phyloP scores from a whole-genome alignment of 2,888 invertebrate species.

The Mythimna pallens region DNA sequence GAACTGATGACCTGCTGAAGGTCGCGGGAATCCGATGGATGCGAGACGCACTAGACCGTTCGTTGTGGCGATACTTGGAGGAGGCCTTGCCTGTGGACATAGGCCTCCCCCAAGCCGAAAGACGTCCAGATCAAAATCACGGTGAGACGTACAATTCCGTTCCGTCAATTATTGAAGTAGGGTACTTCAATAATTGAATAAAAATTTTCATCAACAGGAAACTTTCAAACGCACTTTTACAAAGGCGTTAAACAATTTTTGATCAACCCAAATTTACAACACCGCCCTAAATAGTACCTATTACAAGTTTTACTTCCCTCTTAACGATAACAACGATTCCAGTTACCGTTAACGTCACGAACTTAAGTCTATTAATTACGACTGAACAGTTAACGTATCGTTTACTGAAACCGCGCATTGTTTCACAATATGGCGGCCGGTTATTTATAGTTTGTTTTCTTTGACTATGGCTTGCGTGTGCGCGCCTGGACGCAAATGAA shows the following conservation, averaged over 20 bases:
- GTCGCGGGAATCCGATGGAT: too few relatives aligned
- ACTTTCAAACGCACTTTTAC: not conserved
- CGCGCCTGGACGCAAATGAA: conserved; percentile 17
- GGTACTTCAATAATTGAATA: not conserved
- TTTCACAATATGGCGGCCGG: conserved; percentile 44
- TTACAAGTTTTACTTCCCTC: not conserved
- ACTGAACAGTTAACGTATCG: conserved; percentile 18
- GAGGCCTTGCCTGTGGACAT: too few relatives aligned
- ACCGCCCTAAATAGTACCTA: not conserved
- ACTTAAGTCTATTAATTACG: conserved; percentile 43
- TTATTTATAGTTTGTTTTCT: conserved; percentile 48
- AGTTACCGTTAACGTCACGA: conserved; percentile 14
- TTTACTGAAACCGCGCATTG: conserved; percentile 41
- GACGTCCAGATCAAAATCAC: too few relatives aligned
- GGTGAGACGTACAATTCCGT: too few relatives aligned
- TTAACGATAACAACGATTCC: not conserved
- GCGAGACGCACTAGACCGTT: too few relatives aligned
- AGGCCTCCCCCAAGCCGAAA: too few relatives aligned
- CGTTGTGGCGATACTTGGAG: too few relatives aligned
- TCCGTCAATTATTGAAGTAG: too few relatives aligned
- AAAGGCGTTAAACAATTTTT: not conserved
- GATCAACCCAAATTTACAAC: not conserved
- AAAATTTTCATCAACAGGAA: not conserved
- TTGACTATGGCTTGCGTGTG: conserved; percentile 30
- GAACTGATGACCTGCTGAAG: too few relatives aligned